These are phyloP conservation scores for Mormyrus lacerda DNA, from an alignment of 2,113 vertebrate genomes.

Conservation along the genomic window DNA sequence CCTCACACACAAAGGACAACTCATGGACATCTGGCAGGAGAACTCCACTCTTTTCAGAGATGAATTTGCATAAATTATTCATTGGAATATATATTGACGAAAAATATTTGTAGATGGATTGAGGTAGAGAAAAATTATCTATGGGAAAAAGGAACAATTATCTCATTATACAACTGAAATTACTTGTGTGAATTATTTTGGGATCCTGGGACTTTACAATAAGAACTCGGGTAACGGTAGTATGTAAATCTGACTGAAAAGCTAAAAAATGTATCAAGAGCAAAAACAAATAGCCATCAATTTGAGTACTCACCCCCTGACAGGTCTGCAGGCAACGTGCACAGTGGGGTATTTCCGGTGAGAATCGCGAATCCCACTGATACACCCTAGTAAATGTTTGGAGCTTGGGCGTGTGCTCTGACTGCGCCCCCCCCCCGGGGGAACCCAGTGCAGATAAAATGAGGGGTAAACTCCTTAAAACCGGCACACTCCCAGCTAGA, in stretches of 20 bases:
- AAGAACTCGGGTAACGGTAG: background rate
- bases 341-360: background rate
- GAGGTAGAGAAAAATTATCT: background rate
- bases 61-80: background rate
- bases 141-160: background rate
- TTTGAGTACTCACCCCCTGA: background rate
- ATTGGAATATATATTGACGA: background rate
- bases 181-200: background rate
- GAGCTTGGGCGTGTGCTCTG: background rate
- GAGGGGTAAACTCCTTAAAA: background rate
- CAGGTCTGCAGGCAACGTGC: background rate
- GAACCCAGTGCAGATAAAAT: background rate
- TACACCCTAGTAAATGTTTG: background rate
- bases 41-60: background rate
- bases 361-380: background rate
- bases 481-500: background rate
- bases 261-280: background rate
- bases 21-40: background rate
- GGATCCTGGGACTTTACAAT: background rate
- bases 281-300: background rate
- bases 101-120: background rate
- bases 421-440: background rate
- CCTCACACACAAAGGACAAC: background rate
- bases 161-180: background rate
- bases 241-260: background rate